These are phyloP conservation scores for Corythornis madagascariensis DNA, from an alignment of 2,113 vertebrate genomes.

Conservation along the genomic window DNA sequence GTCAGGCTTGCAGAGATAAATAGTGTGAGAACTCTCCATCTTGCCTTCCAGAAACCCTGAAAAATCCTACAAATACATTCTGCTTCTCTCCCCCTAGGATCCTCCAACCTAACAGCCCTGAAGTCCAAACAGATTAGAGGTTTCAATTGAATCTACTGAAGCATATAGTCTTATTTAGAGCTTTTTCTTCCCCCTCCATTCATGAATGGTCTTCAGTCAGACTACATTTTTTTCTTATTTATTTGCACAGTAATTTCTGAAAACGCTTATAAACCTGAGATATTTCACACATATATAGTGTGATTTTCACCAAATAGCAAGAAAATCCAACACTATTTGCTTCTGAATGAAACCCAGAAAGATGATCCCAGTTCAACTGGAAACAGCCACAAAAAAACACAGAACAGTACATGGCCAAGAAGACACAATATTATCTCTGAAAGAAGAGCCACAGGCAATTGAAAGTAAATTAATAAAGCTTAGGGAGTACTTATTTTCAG, in stretches of 20 bases:
- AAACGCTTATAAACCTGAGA: neutral
- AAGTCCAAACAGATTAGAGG: neutral
- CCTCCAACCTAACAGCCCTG: neutral
- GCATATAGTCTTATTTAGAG: neutral
- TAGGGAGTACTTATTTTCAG: neutral
- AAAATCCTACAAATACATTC: neutral
- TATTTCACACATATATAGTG: neutral
- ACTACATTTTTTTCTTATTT: neutral
- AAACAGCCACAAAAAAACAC: neutral
- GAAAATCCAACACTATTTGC: neutral
- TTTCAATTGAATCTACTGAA: neutral
- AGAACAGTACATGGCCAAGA: neutral
- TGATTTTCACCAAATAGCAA: neutral
- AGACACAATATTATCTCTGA: neutral
- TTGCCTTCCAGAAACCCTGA: neutral
- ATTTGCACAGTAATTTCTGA: neutral
- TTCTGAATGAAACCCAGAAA: neutral
- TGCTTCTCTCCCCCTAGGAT: neutral
- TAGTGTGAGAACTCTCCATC: neutral
- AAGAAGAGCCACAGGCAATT: neutral
- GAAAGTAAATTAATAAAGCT: constrained; percentile 5
- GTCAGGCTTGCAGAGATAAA: neutral
- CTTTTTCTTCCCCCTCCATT: neutral
- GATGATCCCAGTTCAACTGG: neutral
- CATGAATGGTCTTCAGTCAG: neutral